A percentile compares a stretch with the other conserved stretches of the same genome.
phyloP scores from a whole-genome alignment of 1,140 invertebrate species.

The Wiebesia pumilae region DNA sequence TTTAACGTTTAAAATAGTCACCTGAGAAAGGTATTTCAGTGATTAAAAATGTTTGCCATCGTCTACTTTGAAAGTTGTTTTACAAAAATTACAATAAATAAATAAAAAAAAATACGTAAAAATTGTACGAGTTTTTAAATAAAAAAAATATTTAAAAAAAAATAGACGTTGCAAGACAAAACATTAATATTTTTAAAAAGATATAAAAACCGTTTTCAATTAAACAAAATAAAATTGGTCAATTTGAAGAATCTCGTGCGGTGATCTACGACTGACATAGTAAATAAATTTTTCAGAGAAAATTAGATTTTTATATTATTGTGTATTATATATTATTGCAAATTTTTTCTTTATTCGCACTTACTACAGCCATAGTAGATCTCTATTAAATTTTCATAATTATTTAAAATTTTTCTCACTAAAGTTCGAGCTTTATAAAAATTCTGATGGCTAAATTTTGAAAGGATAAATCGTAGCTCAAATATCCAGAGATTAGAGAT shows the following conservation, averaged over 20 bases:
- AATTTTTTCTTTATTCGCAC: neutral
- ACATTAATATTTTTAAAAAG: constrained; percentile 5
- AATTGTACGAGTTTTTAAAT: neutral
- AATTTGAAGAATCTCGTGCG: neutral
- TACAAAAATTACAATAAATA: constrained; percentile 26
- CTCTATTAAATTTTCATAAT: no score
- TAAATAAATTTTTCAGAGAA: neutral
- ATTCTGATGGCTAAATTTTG: neutral
- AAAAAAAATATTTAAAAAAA: constrained; percentile 17
- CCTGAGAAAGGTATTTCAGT: neutral
- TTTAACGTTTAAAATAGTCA: neutral
- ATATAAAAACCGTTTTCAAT: neutral
- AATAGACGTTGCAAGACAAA: constrained; percentile 10
- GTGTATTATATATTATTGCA: neutral
- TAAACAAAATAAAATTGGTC: constrained; percentile 10
- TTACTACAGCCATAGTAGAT: no score
- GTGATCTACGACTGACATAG: neutral
- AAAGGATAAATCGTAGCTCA: neutral
- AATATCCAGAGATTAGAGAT: neutral
- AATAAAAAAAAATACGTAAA: constrained; percentile 6
- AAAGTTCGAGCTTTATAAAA: neutral
- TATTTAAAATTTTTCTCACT: no score
- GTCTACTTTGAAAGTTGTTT: neutral
- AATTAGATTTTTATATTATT: neutral
- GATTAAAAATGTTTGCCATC: neutral